Base-by-base conservation (phyloP, 2,888 invertebrate genomes). In the Heteromurus nitidus region DNA sequence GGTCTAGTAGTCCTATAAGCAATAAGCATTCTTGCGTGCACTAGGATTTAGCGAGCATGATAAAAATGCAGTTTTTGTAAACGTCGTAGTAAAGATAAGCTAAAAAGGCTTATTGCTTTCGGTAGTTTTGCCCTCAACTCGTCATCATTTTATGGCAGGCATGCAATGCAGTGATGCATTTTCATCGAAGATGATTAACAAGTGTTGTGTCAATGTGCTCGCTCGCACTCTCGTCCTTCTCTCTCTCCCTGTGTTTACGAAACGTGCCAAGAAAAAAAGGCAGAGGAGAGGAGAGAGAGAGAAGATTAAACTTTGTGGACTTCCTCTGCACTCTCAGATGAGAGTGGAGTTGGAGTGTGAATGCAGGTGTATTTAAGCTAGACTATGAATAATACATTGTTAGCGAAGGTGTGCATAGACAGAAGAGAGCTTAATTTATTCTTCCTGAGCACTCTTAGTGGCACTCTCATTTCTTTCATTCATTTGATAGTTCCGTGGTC, bases 341-440 rank as follows among this genome's bases (percentile, higher is more conserved):
- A 47, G 47, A 47, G 47, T n/a, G 47, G 13, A 47, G 47, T n/a
- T 13, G n/a, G 47, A 47, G 3, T 47, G n/a, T n/a, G n/a, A n/a
- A 47, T 36, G 13, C 7, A 47, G 47, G n/a, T 47, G 11, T 47
- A 11, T 47, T 47, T 47, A n/a, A n/a, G n/a, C n/a, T n/a, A n/a
- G n/a, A n/a, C 11, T 47, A 16, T 47, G 47, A 11, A 47, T 47
- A n/a, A 13, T 5, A 36, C 47, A 24, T 26, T 26, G 26, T 55
- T 9, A 16, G 50, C 9, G n/a, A 9, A n/a, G 22, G 5, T 20
- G 20, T 18, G n/a, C 22, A 53, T 55, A 26, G 55, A 55, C 50
- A 50, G 55, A 55, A 55, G 26, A 55, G 55, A 55, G 26, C 55
- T 55, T 55, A 55, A 55, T 55, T 55, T 55, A 55, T 55, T 55